Base-by-base conservation (phyloP, 2,797 vertebrate genomes). In the Notolabrus celidotus region DNA sequence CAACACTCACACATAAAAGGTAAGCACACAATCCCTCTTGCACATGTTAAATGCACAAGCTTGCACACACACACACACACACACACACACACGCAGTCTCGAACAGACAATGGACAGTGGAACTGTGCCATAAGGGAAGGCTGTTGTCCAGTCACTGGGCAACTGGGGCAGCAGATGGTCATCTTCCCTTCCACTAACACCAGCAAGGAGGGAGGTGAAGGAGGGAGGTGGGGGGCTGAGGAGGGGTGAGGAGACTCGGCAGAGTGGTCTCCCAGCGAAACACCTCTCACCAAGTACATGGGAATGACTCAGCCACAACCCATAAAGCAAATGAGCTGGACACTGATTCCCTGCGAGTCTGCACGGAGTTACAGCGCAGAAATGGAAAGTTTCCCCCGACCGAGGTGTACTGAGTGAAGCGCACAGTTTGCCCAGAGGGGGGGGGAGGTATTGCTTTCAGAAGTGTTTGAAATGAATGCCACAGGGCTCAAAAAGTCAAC, bases 121-220 rank as follows among this genome's bases (percentile, higher is more conserved):
- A 91, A 84, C 85, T 82, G 82, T 89, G 87, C 91, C 90, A 91
- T 89, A 87, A 89, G 80, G 86, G 82, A 89, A 82, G 82, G 88
- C 90, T 87, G 89, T 84, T 90, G 90, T 91, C 88, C 89, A 92
- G 88, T 92, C 87, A 88, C 86, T 90, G 87, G 88, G 90, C 92
- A 93, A 93, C 89, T 93, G 88, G 89, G 90, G 80, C 90, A 91
- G 89, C 93, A 94, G 90, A 93, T 93, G 92, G 92, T 90, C 90
- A 80, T 92, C 89, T 93, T 92, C 89, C 83, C 87, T 92, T 91
- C 90, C 83, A 90, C 88, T 87, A 86, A 91, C 87, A 90, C 86
- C 87, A 87, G 81, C 67, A 51, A 70, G 66, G 47, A 72, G 17
- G 73, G 64, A 27, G 33, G 23, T 10, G 49, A 49, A 25, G 46